A percentile compares a stretch with the other conserved stretches of the same genome.
Evolutionary conservation across 2,888 invertebrate genomes (phyloP).

Genomic region (Portevinia maculata): DNA sequence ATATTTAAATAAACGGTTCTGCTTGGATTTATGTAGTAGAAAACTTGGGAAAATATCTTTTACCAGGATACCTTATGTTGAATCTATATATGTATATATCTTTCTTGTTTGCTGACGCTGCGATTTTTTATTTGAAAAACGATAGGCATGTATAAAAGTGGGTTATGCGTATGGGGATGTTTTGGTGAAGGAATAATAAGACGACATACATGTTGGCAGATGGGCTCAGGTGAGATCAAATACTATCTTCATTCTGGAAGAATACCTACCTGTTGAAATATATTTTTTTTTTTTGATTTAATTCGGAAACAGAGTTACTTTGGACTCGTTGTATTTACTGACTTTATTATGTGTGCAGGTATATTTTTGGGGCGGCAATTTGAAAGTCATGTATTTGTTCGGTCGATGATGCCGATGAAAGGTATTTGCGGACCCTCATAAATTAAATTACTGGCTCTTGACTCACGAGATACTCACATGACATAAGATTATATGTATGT

Average conservation of each 20-base stretch:
- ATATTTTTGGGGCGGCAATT: constrained; percentile 16
- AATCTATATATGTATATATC: neutral
- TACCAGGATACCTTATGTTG: constrained; percentile 20
- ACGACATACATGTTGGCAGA: constrained; percentile 51
- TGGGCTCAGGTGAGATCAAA: constrained; percentile 61
- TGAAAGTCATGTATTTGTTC: constrained; percentile 37
- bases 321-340: constrained; percentile 15
- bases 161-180: too few species aligned
- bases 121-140: constrained; percentile 27
- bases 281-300: neutral
- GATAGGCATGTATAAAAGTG: neutral
- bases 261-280: constrained; percentile 62
- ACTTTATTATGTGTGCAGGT: constrained; percentile 28
- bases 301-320: too few species aligned
- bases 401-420: constrained; percentile 51
- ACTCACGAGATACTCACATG: constrained; percentile 38
- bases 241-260: constrained; percentile 42
- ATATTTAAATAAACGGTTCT: constrained; percentile 44
- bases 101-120: constrained; percentile 26
- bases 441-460: constrained; percentile 41
- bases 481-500: neutral
- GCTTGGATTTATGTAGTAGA: constrained; percentile 53
- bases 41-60: constrained; percentile 52
- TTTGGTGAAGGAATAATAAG: constrained; percentile 41
- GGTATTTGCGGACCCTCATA: constrained; percentile 49